A percentile compares a stretch with the other conserved stretches of the same genome.
These are phyloP conservation scores for Eleginops maclovinus DNA, from an alignment of 2,113 vertebrate species.

Conservation along the genomic window DNA sequence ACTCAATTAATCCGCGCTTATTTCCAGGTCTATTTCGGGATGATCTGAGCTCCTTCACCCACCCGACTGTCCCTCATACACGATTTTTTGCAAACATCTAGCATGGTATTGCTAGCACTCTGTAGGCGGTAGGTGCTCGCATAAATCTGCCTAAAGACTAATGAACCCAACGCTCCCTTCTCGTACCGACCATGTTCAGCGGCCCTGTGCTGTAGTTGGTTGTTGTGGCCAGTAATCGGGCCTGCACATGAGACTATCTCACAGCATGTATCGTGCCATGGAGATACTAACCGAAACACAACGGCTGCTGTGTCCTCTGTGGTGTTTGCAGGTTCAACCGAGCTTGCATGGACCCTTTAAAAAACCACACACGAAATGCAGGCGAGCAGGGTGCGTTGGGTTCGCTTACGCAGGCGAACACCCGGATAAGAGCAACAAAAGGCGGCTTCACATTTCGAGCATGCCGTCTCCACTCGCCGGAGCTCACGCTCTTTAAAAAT, in stretches of 20 bases:
- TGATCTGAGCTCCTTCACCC: constrained; percentile 30
- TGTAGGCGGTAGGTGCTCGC: constrained; percentile 38
- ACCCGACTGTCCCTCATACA: constrained; percentile 32
- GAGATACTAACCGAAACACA: constrained; percentile 19
- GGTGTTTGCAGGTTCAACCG: constrained; percentile 7
- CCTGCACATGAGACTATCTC: constrained; percentile 47
- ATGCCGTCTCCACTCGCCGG: constrained; percentile 47
- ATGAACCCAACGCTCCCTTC: constrained; percentile 31
- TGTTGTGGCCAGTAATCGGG: constrained; percentile 46
- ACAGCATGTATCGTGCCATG: constrained; percentile 47
- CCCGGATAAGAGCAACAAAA: constrained; percentile 64
- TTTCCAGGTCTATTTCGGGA: constrained; percentile 69
- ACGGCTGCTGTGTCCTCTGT: constrained; percentile 53
- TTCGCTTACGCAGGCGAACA: constrained; percentile 11
- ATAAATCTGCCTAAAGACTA: constrained; percentile 24
- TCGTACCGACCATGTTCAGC: constrained; percentile 19
- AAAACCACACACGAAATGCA: background rate
- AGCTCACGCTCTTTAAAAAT: constrained; percentile 34
- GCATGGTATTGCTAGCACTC: constrained; percentile 5
- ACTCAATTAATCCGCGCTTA: constrained; percentile 72
- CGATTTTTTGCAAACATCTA: constrained; percentile 33
- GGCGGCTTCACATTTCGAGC: constrained; percentile 55
- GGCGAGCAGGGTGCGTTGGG: constrained; percentile 6
- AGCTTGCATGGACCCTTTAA: constrained; percentile 1
- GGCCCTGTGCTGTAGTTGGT: constrained; percentile 37